Evolutionary conservation across 35 echinoderm and acorn worm genomes (phyloP), one percentile per base, ranked within the genome.

Genomic region (Hemicentrotus pulcherrimus): DNA sequence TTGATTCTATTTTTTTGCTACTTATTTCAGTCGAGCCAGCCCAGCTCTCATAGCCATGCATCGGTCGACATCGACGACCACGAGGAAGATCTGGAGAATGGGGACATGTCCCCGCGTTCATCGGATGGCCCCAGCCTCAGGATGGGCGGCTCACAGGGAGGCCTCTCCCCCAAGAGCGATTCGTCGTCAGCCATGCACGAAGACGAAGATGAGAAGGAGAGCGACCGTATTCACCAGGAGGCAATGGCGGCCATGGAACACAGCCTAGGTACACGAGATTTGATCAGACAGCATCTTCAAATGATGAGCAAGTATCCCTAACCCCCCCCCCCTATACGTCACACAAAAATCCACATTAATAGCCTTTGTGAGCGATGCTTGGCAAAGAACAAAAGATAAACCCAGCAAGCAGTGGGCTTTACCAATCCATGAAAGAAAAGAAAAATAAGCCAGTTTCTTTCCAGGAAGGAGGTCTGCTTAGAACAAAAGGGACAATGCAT

Each of bases 201-300:
- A 6, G 96, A 96, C 70, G 86, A 61, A 88, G 52, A 91, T 86
- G 65, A 88, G 55, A 94, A 94, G 88, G 96, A 96, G 47, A 95
- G 94, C 61, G 96, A 97, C 31, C 58, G 48, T 46, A 96, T 86
- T 31, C 96, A 97, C 48, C 95, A 94, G 47, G 92, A 94, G 88
- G 96, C 96, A 47, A 97, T 97, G 96, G 95, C 95, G 47, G 96
- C 96, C 78, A 97, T 97, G 96, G 96, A 96, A 86, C 96, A 96
- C 86, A 96, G 96, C 94, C 94, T 96, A 96, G 94, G 96, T 96
- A 96, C 88, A 95, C 87, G 48, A 93, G 91, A 93, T 50, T 93
- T 93, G 91, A 93, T 93, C 31, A 65, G 32, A 65, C 32, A 65
- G 32, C 61, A 94, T 59, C 65, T 94, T 85, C 65, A 94, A 32